Evolutionary conservation across 1,140 invertebrate species (phyloP).

Genomic region (Eupristina koningsbergeri): DNA sequence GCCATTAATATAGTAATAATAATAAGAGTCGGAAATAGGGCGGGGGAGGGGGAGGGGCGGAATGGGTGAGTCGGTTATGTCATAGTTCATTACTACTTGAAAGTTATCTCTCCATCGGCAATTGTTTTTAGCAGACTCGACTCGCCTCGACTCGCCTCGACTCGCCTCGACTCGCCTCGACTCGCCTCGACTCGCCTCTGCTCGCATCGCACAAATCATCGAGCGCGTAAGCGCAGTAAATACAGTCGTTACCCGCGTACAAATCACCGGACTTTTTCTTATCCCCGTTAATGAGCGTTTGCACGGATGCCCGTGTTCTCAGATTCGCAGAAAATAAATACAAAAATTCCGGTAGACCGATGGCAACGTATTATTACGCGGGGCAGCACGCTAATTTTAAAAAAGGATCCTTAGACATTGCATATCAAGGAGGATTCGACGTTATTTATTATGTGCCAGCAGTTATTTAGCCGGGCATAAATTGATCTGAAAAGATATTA

Average conservation of each 20-base stretch:
- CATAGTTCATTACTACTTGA: background rate
- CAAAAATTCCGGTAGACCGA: slow-evolving; percentile 29
- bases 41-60: no score
- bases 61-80: background rate
- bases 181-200: no score
- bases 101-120: slow-evolving; percentile 4
- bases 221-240: slow-evolving; percentile 5
- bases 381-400: slow-evolving; percentile 23
- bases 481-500: slow-evolving; percentile 52
- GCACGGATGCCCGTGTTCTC: slow-evolving; percentile 2
- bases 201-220: background rate
- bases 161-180: no score
- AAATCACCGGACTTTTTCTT: slow-evolving; percentile 24
- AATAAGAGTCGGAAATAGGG: no score
- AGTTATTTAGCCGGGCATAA: slow-evolving; percentile 50
- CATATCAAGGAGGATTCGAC: slow-evolving; percentile 16
- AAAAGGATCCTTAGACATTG: slow-evolving; percentile 33
- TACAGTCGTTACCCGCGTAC: slow-evolving; percentile 24
- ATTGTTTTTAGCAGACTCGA: background rate
- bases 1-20: no score
- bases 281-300: slow-evolving; percentile 21
- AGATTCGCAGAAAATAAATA: slow-evolving; percentile 21
- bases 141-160: no score
- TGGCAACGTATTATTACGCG: slow-evolving; percentile 32
- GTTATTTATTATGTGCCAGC: slow-evolving; percentile 50